Percentiles rank a stretch among this genome's conserved stretches.
Conservation (phyloP, 2,113 vertebrate species). For the Phocoena phocoena region DNA sequence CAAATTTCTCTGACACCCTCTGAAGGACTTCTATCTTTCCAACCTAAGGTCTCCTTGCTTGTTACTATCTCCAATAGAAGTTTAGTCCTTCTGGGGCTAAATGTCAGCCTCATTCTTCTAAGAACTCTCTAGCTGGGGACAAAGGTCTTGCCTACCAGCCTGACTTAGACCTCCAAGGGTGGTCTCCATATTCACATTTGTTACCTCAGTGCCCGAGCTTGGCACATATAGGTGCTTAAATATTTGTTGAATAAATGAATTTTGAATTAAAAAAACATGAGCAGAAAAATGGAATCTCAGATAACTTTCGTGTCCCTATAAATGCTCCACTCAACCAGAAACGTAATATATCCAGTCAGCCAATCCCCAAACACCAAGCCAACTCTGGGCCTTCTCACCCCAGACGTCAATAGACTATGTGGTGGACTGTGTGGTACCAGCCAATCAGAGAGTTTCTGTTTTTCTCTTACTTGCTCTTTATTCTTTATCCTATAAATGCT, state of each 20-base stretch:
- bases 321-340: not conserved
- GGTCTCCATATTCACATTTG: not conserved
- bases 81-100: not conserved
- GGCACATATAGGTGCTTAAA: not conserved
- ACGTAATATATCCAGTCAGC: not conserved
- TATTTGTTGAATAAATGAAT: not conserved
- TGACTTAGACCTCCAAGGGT: not conserved
- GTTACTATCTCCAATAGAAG: not conserved
- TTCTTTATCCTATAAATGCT: not conserved
- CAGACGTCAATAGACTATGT: not conserved
- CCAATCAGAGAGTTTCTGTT: not conserved
- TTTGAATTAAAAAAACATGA: conserved; percentile 2
- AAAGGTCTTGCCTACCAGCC: not conserved
- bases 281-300: not conserved
- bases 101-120: not conserved
- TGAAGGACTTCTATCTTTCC: not conserved
- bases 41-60: not conserved
- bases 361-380: not conserved
- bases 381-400: not conserved
- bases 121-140: not conserved
- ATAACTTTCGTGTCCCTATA: not conserved
- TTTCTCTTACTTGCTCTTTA: not conserved
- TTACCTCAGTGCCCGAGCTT: not conserved
- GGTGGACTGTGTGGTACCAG: not conserved
- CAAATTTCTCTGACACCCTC: not conserved